Evolutionary conservation across 2,797 vertebrate genomes (phyloP).

Genomic region (Sebastolobus altivelis): DNA sequence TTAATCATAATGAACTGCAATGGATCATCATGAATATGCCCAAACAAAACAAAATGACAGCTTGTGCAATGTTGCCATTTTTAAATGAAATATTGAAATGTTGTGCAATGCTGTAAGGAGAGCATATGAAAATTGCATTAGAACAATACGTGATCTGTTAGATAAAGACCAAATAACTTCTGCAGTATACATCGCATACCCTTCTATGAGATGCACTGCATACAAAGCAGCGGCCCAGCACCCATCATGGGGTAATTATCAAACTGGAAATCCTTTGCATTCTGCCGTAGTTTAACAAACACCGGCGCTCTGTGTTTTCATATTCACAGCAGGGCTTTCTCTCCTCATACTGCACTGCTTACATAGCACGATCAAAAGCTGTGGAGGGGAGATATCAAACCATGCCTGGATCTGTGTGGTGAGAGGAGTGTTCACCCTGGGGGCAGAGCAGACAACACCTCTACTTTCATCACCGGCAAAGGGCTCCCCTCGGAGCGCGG

Average conservation of each 20-base stretch:
- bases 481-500: conserved; percentile 44
- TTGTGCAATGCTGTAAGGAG: not conserved
- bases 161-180: not conserved
- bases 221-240: conserved; percentile 16
- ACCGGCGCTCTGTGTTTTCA: conserved; percentile 45
- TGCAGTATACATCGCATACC: not conserved
- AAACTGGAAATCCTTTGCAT: conserved; percentile 34
- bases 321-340: conserved; percentile 45
- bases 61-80: not conserved
- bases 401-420: conserved; percentile 59
- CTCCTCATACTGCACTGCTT: conserved; percentile 49
- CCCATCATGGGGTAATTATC: conserved; percentile 41
- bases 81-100: not conserved
- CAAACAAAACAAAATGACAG: not conserved
- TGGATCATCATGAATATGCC: not conserved
- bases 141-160: conserved; percentile 12
- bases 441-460: conserved; percentile 67
- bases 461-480: conserved; percentile 57
- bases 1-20: not conserved
- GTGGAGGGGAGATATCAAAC: conserved; percentile 64
- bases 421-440: conserved; percentile 60
- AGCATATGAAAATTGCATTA: conserved; percentile 4
- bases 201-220: conserved; percentile 6
- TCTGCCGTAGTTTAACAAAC: conserved; percentile 54
- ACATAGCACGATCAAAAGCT: conserved; percentile 67